Evolutionary conservation across 2,888 invertebrate species (phyloP).

Genomic region (Imbricaverruca yamaguchii): DNA sequence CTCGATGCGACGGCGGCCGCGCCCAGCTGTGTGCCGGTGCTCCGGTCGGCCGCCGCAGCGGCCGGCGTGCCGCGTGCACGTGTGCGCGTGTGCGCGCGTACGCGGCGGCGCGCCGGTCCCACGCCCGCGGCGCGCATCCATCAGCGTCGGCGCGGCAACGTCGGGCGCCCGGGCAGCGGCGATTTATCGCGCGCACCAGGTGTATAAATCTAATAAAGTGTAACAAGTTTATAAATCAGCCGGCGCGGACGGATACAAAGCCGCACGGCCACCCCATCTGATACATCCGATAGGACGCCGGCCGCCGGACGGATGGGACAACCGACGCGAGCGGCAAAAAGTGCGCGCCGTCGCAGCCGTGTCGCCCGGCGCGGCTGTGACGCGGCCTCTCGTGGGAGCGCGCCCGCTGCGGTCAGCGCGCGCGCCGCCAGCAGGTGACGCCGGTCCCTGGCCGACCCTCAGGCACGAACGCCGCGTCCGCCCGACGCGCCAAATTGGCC

Average conservation of each 20-base stretch:
- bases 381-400: background rate
- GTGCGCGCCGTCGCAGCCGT: background rate
- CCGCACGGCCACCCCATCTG: slow-evolving; percentile 2
- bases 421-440: background rate
- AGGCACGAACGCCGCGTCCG: background rate
- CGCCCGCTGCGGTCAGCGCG: background rate
- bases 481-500: background rate
- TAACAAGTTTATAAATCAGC: slow-evolving; percentile 21
- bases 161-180: background rate
- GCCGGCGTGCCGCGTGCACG: background rate
- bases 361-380: background rate
- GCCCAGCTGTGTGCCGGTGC: background rate
- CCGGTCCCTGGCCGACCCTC: background rate
- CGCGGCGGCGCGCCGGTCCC: too few species aligned
- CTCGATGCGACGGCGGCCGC: background rate
- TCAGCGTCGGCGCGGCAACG: background rate
- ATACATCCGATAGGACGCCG: background rate
- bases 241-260: slow-evolving; percentile 19
- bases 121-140: background rate
- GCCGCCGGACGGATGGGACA: background rate
- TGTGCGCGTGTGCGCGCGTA: too few species aligned
- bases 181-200: slow-evolving; percentile 9
- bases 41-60: background rate
- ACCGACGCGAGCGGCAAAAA: slow-evolving; percentile 1
- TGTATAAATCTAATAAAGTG: slow-evolving; percentile 20